Base-by-base conservation (phyloP, 2,888 invertebrate genomes). In the Lamproptera curius region DNA sequence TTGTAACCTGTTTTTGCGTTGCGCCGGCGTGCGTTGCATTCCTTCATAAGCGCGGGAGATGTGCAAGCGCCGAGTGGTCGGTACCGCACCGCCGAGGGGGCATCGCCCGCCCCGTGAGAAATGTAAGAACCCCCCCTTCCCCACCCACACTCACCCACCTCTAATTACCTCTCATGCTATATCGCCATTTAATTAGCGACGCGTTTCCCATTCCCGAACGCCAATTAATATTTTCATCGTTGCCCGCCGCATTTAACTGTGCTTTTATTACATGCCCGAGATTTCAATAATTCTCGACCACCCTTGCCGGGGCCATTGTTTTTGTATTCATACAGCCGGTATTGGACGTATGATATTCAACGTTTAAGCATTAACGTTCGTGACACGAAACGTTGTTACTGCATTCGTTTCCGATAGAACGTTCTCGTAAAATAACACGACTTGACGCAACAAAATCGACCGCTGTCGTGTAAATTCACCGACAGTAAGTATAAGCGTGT, bases 161-260 rank as follows among this genome's bases (percentile, higher is more conserved):
- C 84, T 86, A 86, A 86, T 86, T 86, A 85, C 81, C 80, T 78
- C 82, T 84, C 82, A 85, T 84, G 77, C 82, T 80, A 84, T 85
- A 86, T 86, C 81, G 85, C 80, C 86, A 81, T 86, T 86, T 86
- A 84, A 86, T 86, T 86, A 86, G 86, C 84, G 82, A 85, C 82
- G 81, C 83, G 84, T 84, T 85, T 81, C 76, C 78, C 82, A 85
- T 86, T 84, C 78, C 80, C 75, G 78, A 81, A 84, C 84, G 83
- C 84, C 85, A 85, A 86, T 86, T 86, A 85, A 86, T 86, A 85
- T 85, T 85, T 86, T 84, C 84, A 85, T 83, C 83, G 79, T 83
- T 79, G 76, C 80, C 82, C 80, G 70, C 78, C 76, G 77, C 83
- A 79, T 85, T 83, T 82, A 82, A 84, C 79, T 83, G 85, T 84